Conservation (phyloP, 2,113 vertebrate species). For the Rhombomys opimus region DNA sequence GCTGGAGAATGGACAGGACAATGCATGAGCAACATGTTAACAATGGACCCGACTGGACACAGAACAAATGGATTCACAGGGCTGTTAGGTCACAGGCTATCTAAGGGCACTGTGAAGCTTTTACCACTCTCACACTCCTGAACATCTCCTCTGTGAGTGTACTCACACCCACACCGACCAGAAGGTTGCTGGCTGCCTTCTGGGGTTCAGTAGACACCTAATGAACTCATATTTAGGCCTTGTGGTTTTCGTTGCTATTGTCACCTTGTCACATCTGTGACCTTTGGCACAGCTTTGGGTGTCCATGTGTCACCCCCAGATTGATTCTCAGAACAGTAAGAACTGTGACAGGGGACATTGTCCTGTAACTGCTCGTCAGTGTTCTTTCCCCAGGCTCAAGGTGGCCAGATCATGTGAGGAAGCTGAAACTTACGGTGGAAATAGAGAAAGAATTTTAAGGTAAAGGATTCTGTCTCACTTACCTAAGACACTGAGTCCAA, state of each 20-base stretch:
- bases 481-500: conserved; percentile 59
- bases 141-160: not conserved
- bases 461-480: conserved; percentile 10
- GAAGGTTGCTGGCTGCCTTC: not conserved
- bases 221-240: not conserved
- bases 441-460: conserved; percentile 14
- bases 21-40: not conserved
- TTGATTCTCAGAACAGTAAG: not conserved
- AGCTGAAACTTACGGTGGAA: not conserved
- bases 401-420: not conserved
- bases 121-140: not conserved
- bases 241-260: not conserved
- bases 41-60: not conserved
- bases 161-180: not conserved
- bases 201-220: not conserved
- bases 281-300: not conserved
- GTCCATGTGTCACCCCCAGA: not conserved
- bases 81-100: no score
- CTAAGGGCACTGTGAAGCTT: not conserved
- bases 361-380: not conserved
- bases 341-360: not conserved
- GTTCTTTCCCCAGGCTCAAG: not conserved
- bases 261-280: not conserved
- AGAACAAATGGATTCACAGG: not conserved
- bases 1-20: not conserved